Evolutionary conservation across 2,888 invertebrate species (phyloP), one percentile per base, ranked within the genome.

Genomic region (Arge pagana): DNA sequence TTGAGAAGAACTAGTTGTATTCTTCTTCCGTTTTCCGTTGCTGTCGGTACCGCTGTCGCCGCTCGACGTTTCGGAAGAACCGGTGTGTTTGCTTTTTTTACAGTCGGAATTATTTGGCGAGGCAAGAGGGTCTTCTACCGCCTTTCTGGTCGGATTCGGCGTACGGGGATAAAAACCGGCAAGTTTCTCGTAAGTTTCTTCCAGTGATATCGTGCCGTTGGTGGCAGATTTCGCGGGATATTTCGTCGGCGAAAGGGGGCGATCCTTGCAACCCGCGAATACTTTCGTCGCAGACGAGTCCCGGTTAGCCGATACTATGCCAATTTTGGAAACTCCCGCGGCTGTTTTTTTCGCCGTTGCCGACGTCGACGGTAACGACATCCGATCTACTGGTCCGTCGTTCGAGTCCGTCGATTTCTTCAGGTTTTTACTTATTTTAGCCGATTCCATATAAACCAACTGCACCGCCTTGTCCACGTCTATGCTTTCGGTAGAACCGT

Each of bases 391-490:
- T 8, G 33, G 13, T 8, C 33, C 33, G 13, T 33, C 13, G n/a
- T 7, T 10, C 13, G 11, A 13, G 13, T 11, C 15, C 33, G n/a
- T n/a, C 33, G 33, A 33, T 8, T 26, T 15, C 13, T 10, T 33
- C 33, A 11, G 4, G 13, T 11, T 6, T 11, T 33, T 28, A 6
- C 11, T 30, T 21, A 16, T 21, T 11, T 6, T 31, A 3, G 23
- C 23, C 45, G 33, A 45, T 15, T 31, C 23, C 5, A 33, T 15
- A 10, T 23, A 23, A 3, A 23, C 3, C 23, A 31, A 19, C 3
- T 3, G 19, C 10, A 33, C 45, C 45, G 45, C 31, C n/a, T 23
- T 45, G 19, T 45, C 31, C 2, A 31, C 45, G 19, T 45, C 45
- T 10, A 45, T 7, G 11, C 45, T 45, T n/a, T 45, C 45, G 1